Evolutionary conservation across 2,113 vertebrate genomes (phyloP), one percentile per base, ranked within the genome.

Genomic region (Centrocercus urophasianus): DNA sequence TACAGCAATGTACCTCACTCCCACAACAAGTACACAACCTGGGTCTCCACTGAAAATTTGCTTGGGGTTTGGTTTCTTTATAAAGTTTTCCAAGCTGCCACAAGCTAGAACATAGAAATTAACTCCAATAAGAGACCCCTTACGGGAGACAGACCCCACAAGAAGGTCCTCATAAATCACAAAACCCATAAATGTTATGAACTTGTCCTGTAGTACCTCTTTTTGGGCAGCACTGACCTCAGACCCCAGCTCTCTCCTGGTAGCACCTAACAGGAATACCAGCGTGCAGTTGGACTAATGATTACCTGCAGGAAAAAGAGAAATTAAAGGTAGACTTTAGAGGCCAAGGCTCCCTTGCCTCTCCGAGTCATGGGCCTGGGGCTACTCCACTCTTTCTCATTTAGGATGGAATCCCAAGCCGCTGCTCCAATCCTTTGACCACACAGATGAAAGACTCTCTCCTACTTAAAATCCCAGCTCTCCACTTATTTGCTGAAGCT

Each of bases 41-140:
- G 10, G 13, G 18, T 27, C 60, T 19, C 6, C 13, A 54, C 0
- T 43, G 19, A 47, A 86, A 52, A 2, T 2, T 64, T 40, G 25
- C n/a, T 34, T 59, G 10, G 36, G 2, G 3, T 11, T 36, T 21
- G 11, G 52, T 4, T 30, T 4, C 7, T 5, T 4, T 0, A 0
- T 8, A 28, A 40, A 28, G 25, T 64, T 24, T 6, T 4, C 2
- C 22, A 7, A 22, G 25, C 14, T 56, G 14, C 56, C 48, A 40
- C 32, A 42, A 64, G 14, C 16, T 56, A 47, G 64, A 32, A 8
- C 38, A 28, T 28, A 89, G 19, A 5, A 40, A 63, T 3, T 52
- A 81, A 16, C 2, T 47, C 1, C 3, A 36, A 36, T 24, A 15
- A 1, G 45, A 75, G n/a, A 42, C 3, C 5, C 5, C 42, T 69